Base-by-base conservation (phyloP, 2,888 invertebrate genomes). In the Tenthredo livida region DNA sequence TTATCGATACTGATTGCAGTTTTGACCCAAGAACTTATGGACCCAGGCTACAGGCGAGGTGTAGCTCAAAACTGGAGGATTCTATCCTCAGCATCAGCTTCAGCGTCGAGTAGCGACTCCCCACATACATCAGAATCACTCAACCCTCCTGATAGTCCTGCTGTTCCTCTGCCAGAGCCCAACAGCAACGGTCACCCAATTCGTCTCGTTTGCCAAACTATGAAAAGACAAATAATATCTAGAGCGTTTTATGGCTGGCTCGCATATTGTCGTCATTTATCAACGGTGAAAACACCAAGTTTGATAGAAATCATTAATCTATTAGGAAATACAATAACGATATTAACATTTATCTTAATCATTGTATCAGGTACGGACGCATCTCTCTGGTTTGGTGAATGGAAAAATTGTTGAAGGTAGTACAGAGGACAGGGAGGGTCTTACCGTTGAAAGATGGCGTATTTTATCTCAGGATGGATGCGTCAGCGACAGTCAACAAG, bases 211-310 rank as follows among this genome's bases (percentile, higher is more conserved):
- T 99, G 98, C 94, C 97, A 97, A 92, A 98, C 98, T 0, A 99
- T 99, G 98, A 96, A 97, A 86, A 96, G 97, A 15, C 98, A 99
- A 94, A 98, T 99, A 85, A 97, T 98, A 88, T 98, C 98, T 0
- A 94, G 99, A 85, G 99, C 99, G 17, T 99, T 99, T 94, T 98
- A 98, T 92, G 99, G 99, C 78, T 99, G 98, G 99, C 94, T 98
- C 86, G 98, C 98, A 0, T 98, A 99, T 92, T 98, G 98, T 91
- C 95, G 98, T 25, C 98, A 99, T 91, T 94, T 99, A 90, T 97
- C 97, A 54, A 99, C 98, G 0, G 98, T 85, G 47, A 33, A 10
- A 2, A 50, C 10, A 61, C 25, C 10, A 61, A 61, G 1, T 37
- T 70, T 17, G 1, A 7, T 37, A 61, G 15, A 70, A 21, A 17